Conservation (phyloP, 2,113 vertebrate species). For the Phrynosoma blainvillii region DNA sequence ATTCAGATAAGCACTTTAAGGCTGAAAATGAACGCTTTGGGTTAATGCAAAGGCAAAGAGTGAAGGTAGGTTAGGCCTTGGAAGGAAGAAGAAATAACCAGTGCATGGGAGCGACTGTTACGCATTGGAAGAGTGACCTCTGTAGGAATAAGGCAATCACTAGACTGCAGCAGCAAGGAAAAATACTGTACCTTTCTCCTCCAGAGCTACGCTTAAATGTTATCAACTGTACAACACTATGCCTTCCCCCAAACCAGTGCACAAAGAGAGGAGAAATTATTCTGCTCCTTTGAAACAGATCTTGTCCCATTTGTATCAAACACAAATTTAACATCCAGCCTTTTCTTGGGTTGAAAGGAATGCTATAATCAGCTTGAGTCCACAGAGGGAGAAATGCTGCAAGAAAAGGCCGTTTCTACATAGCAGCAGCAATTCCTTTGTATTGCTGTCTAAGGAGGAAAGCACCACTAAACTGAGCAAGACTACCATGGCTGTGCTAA, state of each 20-base stretch:
- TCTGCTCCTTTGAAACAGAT: neutral
- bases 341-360: slow-evolving; percentile 15
- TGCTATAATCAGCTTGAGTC: neutral
- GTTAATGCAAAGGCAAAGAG: slow-evolving; percentile 33
- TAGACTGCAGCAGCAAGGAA: slow-evolving; percentile 25
- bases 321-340: neutral
- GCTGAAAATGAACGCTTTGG: slow-evolving; percentile 38
- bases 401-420: slow-evolving; percentile 18
- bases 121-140: slow-evolving; percentile 82
- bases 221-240: neutral
- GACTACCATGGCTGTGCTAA: fast-evolving
- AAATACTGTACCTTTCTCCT: neutral
- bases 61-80: slow-evolving; percentile 34
- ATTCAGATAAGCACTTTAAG: slow-evolving; percentile 38
- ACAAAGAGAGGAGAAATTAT: neutral
- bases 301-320: neutral
- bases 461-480: neutral
- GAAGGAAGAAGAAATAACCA: slow-evolving; percentile 17
- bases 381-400: neutral
- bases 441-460: neutral
- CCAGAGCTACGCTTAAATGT: slow-evolving; percentile 13
- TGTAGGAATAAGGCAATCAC: slow-evolving; percentile 71
- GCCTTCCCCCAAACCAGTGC: slow-evolving; percentile 7
- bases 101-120: slow-evolving; percentile 37
- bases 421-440: neutral